Evolutionary conservation across 2,888 invertebrate genomes (phyloP), one percentile per base, ranked within the genome.

Genomic region (Julus scandinavius): DNA sequence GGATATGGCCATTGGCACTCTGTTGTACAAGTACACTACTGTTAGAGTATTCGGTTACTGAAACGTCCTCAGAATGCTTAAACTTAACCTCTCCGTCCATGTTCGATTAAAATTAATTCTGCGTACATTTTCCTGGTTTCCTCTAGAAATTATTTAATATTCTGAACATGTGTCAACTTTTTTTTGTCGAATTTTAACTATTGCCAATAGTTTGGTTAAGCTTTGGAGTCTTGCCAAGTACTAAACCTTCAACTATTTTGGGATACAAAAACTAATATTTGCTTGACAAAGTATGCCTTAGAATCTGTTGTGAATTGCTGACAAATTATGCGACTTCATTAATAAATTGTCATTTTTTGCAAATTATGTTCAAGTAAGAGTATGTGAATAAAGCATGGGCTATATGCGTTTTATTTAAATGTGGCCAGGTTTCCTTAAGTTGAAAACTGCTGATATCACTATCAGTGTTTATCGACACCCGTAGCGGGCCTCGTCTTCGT

Each of bases 211-310:
- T 72, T 29, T 9, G n/a, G 20, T 72, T 2, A 17, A 17, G 29
- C 2, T 2, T 7, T 72, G 72, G 72, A 72, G 2, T 1, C 29
- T 29, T 72, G 72, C 72, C 72, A 72, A 72, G 72, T 72, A 72
- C 72, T 72, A 72, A 72, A 29, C 72, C 72, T 72, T 72, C 29
- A 72, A 29, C 72, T 72, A 72, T 72, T 72, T 72, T 72, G 29
- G 29, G 72, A 72, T 72, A 29, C 4, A 17, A 72, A 72, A 7
- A 29, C 72, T 54, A 72, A 72, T 72, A 29, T 20, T 20, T 72
- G 72, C 7, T 72, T 72, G 29, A 72, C 17, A 72, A 72, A 72
- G 7, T 72, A 72, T 72, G 15, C 72, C n/a, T 72, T 72, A 72
- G 9, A 72, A 20, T 20, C 58, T 29, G 72, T 17, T 4, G 6